A percentile compares a stretch with the other conserved stretches of the same genome.
These are phyloP conservation scores for Thymelicus sylvestris DNA, from an alignment of 2,888 invertebrate genomes.

Conservation along the genomic window DNA sequence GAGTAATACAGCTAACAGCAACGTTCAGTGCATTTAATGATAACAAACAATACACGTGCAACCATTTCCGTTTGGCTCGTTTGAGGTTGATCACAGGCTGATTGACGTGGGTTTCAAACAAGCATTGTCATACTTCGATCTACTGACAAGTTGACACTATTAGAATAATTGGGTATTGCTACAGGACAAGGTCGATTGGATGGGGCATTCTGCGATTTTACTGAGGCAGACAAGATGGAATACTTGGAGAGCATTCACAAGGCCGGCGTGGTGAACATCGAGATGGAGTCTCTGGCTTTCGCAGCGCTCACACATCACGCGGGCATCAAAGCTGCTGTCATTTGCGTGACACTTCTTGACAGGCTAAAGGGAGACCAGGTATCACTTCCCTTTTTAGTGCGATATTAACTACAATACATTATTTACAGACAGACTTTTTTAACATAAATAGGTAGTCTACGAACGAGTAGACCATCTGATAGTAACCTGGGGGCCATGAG, in stretches of 20 bases:
- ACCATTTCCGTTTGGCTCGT: slow-evolving; percentile 1
- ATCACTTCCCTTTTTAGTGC: too few relatives aligned
- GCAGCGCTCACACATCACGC: slow-evolving; percentile 97
- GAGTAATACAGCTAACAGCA: too few relatives aligned
- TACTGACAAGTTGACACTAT: neutral
- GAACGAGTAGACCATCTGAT: too few relatives aligned
- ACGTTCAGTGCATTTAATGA: neutral
- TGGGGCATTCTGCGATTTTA: slow-evolving; percentile 98
- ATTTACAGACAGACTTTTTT: too few relatives aligned
- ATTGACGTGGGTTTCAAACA: neutral
- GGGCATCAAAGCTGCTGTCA: slow-evolving; percentile 95
- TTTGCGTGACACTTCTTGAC: slow-evolving; percentile 96
- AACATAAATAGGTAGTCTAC: too few relatives aligned
- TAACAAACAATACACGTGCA: neutral
- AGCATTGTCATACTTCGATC: neutral
- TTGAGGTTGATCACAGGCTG: neutral
- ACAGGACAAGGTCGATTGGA: slow-evolving; percentile 96
- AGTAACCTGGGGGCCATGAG: too few relatives aligned
- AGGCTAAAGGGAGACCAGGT: slow-evolving; percentile 98
- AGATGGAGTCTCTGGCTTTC: slow-evolving; percentile 98
- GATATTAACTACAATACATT: too few relatives aligned
- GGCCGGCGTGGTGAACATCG: slow-evolving; percentile 96
- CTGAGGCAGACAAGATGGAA: slow-evolving; percentile 94
- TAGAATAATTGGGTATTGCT: neutral
- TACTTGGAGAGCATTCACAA: slow-evolving; percentile 91